These are phyloP conservation scores for Hydrolagus colliei DNA, from an alignment of 2,797 vertebrate genomes.

Conservation along the genomic window DNA sequence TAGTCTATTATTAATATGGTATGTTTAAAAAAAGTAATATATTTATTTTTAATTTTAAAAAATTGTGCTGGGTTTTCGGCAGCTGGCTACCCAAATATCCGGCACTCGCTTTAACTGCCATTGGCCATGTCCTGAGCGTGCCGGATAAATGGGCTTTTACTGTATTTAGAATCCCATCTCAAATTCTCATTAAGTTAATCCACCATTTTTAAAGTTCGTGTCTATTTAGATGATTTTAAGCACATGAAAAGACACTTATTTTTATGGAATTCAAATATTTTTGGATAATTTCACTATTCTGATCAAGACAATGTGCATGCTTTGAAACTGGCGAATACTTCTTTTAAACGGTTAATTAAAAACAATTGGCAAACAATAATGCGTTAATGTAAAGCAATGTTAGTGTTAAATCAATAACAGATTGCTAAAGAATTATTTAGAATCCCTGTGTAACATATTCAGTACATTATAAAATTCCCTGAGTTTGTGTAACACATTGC, in stretches of 20 bases:
- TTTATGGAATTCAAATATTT: background rate
- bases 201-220: no score
- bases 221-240: background rate
- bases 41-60: no score
- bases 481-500: background rate
- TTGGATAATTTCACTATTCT: background rate
- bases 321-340: background rate
- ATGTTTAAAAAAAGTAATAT: no score
- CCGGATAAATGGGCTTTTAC: no score
- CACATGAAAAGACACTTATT: background rate
- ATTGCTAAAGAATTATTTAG: background rate
- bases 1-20: no score
- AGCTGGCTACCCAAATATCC: constrained; percentile 33
- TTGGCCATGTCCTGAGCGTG: no score
- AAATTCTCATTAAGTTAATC: no score
- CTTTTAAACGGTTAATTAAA: background rate
- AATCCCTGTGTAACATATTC: no score
- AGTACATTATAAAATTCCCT: background rate
- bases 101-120: no score
- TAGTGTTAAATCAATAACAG: background rate
- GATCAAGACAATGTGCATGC: background rate
- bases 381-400: background rate
- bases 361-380: background rate
- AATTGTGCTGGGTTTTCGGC: no score
- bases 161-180: constrained; percentile 34